Conservation (phyloP, 2,113 vertebrate species). For the Ariopsis seemanni region DNA sequence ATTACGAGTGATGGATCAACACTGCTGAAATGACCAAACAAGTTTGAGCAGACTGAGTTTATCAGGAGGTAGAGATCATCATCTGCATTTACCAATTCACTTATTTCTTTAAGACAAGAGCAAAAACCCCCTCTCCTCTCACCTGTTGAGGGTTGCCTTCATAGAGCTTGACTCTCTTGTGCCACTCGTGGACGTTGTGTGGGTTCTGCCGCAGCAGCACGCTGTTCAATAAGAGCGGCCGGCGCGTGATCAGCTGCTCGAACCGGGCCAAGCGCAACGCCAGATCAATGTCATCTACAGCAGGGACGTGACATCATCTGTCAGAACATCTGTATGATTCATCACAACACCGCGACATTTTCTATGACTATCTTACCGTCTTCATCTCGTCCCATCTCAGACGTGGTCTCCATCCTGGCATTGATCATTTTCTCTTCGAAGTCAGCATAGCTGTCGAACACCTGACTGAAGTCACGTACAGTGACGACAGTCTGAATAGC, state of each 20-base stretch:
- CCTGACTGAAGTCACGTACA: conserved; percentile 89
- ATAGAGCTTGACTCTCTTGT: conserved; percentile 80
- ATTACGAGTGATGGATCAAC: not conserved
- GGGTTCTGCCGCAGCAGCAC: conserved; percentile 89
- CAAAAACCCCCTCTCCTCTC: not conserved
- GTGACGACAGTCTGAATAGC: conserved; percentile 91
- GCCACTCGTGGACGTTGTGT: conserved; percentile 82
- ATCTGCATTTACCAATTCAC: not conserved
- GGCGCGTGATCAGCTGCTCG: conserved; percentile 83
- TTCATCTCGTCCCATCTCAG: conserved; percentile 83
- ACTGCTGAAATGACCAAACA: not conserved
- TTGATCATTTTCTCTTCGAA: conserved; percentile 93
- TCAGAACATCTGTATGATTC: not conserved
- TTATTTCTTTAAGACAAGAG: too few relatives aligned
- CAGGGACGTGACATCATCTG: not conserved
- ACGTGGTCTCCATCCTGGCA: conserved; percentile 87
- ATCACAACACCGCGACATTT: not conserved
- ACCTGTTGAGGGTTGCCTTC: conserved; percentile 85
- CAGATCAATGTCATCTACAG: conserved; percentile 82
- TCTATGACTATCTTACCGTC: conserved; percentile 72
- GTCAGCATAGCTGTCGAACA: conserved; percentile 90
- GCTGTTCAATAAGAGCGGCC: conserved; percentile 87
- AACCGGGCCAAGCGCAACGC: conserved; percentile 88
- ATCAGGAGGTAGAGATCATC: not conserved
- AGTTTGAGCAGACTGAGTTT: not conserved